Evolutionary conservation across 2,888 invertebrate species (phyloP).

Genomic region (Digitonthophagus gazella): DNA sequence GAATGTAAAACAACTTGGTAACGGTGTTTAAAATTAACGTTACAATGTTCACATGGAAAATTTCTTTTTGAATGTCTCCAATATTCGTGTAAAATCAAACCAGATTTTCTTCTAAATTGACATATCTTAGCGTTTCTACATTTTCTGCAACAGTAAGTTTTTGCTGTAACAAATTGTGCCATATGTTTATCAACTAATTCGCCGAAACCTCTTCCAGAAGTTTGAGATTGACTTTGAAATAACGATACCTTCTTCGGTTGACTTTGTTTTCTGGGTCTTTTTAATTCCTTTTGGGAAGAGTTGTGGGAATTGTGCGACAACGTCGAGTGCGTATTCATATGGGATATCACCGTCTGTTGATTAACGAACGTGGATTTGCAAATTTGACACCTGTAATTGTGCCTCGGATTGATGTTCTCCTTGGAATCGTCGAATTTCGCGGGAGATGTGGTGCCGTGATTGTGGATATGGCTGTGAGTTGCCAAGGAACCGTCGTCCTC

Average conservation of each 20-base stretch:
- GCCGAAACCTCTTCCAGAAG: conserved; percentile 37
- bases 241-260: conserved; percentile 53
- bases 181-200: conserved; percentile 47
- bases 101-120: conserved; percentile 52
- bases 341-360: conserved; percentile 52
- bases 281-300: conserved; percentile 38
- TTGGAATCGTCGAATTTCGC: conserved; percentile 50
- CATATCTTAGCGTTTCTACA: conserved; percentile 47
- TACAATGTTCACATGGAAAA: conserved; percentile 54
- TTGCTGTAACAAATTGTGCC: conserved; percentile 45
- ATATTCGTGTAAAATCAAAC: conserved; percentile 53
- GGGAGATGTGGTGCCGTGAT: conserved; percentile 53
- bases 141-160: conserved; percentile 46
- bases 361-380: conserved; percentile 52
- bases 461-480: conserved; percentile 53
- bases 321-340: conserved; percentile 53
- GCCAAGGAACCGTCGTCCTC: conserved; percentile 54
- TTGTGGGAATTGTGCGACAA: conserved; percentile 43
- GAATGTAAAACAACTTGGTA: conserved; percentile 55
- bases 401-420: conserved; percentile 49
- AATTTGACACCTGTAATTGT: conserved; percentile 52
- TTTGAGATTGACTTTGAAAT: conserved; percentile 44
- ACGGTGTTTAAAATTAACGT: conserved; percentile 50
- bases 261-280: conserved; percentile 54
- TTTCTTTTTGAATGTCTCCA: conserved; percentile 53